phyloP scores from a whole-genome alignment of 2,113 vertebrate species.

The Tragelaphus scriptus region DNA sequence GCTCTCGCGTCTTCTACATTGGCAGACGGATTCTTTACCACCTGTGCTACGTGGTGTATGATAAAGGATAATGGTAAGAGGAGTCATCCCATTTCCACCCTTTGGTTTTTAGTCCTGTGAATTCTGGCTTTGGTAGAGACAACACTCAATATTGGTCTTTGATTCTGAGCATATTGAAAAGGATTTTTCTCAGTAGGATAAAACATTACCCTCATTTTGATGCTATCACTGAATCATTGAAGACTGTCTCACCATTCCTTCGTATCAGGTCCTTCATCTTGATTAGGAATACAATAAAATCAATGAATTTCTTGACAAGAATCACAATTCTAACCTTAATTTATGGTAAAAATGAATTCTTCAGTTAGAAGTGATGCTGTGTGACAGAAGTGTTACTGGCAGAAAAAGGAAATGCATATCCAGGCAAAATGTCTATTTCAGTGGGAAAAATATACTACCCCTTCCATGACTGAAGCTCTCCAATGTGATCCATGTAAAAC shows the following conservation, averaged over 20 bases:
- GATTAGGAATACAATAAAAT: not conserved
- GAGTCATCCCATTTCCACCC: not conserved
- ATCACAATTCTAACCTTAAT: not conserved
- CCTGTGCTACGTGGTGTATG: not conserved
- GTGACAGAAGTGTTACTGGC: not conserved
- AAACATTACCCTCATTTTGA: not conserved
- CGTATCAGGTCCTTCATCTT: not conserved
- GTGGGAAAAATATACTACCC: not conserved
- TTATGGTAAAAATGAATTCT: not conserved
- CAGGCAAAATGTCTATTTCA: not conserved
- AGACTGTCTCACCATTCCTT: not conserved
- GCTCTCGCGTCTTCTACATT: not conserved
- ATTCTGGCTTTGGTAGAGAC: not conserved
- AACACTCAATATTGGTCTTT: not conserved
- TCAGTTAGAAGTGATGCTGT: not conserved
- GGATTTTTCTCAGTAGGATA: not conserved
- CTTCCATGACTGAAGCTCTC: not conserved
- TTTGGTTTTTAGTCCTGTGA: not conserved
- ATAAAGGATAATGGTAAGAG: not conserved
- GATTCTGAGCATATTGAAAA: not conserved
- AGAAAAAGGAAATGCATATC: not conserved
- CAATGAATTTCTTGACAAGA: not conserved
- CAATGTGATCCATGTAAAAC: not conserved
- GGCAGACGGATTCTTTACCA: not conserved
- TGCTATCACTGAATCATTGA: not conserved